Base-by-base conservation (phyloP, 2,888 invertebrate species). In the Arge pagana region DNA sequence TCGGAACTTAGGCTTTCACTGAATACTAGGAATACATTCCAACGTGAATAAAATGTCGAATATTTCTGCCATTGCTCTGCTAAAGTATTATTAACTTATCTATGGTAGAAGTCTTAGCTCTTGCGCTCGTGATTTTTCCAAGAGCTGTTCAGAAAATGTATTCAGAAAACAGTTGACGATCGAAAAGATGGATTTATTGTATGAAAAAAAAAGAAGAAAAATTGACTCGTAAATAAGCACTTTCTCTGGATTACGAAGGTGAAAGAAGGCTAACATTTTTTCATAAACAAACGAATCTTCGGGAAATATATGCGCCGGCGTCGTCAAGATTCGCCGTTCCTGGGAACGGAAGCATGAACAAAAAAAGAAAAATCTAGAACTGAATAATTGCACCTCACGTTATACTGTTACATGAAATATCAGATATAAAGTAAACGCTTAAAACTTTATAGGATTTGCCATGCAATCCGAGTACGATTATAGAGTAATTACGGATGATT, bases 371-470 rank as follows among this genome's bases (percentile, higher is more conserved):
- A 30, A 19, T 45, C 45, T 45, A 45, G 45, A 33, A 45, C 45
- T 45, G 45, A 45, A 45, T 45, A 36, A 45, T 49, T 55, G 50
- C 53, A 60, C 50, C 57, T 57, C 50, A 59, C 50, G 54, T 53
- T 59, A 54, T 54, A 53, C 42, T 45, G 35, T 45, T 45, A 45
- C 8, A 33, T 33, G 19, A 35, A 45, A 23, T 45, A 45, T 45
- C 45, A 45, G 33, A 39, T 39, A 36, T 45, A 33, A 45, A 45
- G 16, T 45, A 45, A 33, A 35, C 45, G 45, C 45, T 45, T 45
- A 45, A n/a, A n/a, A 31, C 31, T 45, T n/a, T 15, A 57, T 61
- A 61, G 60, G 54, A 60, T 64, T 61, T 61, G 59, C 61, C 58
- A 56, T 57, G 57, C 54, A 52, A 63, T 64, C 53, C 48, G 60